Percentiles rank a stretch among this genome's conserved stretches.
These are phyloP conservation scores for Gymnocheta viridis DNA, from an alignment of 2,888 invertebrate species.

Conservation along the genomic window DNA sequence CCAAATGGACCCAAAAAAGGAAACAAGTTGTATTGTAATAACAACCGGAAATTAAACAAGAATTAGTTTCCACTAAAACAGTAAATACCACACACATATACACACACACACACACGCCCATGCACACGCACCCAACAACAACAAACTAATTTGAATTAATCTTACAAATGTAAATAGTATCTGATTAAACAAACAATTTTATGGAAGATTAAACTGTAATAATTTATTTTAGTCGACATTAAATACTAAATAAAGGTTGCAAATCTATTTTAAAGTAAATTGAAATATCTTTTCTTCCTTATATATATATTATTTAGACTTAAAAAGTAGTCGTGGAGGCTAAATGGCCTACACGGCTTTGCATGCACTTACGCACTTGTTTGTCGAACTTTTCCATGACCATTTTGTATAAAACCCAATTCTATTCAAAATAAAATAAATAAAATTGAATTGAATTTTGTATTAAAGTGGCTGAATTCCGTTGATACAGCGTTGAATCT, in stretches of 20 bases:
- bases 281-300: not conserved
- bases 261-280: not conserved
- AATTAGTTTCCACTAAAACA: constrained; percentile 55
- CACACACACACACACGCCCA: not conserved
- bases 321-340: no score
- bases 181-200: constrained; percentile 27
- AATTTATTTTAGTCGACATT: not conserved
- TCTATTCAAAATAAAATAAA: no score
- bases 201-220: constrained; percentile 30
- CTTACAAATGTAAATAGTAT: not conserved
- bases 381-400: no score
- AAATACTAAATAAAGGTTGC: not conserved
- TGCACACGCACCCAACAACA: not conserved
- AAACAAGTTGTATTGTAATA: constrained; percentile 59
- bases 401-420: no score
- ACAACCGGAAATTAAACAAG: constrained; percentile 65
- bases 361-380: no score
- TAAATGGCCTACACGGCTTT: no score
- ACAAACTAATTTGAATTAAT: not conserved
- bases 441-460: no score
- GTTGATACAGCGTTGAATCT: no score
- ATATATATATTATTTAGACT: no score
- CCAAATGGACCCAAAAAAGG: constrained; percentile 48
- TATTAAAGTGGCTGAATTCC: no score
- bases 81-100: constrained; percentile 12